These are phyloP conservation scores for Carollia perspicillata DNA, from an alignment of 2,113 vertebrate species.

Conservation along the genomic window DNA sequence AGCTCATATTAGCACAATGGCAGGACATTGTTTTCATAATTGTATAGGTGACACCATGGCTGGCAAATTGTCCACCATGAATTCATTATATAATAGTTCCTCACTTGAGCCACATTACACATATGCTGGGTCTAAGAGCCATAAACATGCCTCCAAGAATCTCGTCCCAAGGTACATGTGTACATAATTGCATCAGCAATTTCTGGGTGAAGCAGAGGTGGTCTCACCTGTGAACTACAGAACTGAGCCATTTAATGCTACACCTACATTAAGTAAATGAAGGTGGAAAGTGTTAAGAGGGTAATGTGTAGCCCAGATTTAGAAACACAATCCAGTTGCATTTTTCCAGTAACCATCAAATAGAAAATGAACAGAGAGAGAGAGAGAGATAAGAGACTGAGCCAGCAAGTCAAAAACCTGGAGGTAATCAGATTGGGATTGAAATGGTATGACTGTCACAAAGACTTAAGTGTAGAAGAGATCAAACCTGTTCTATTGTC, in stretches of 20 bases:
- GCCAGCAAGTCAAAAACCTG: not conserved
- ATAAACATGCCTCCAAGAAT: not conserved
- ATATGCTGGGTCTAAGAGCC: rapidly evolving
- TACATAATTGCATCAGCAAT: too few species aligned
- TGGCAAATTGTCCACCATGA: not conserved
- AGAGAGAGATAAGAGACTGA: not conserved
- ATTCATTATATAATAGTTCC: not conserved
- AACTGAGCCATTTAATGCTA: not conserved
- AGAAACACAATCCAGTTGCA: not conserved
- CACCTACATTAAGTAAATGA: not conserved
- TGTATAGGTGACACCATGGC: rapidly evolving
- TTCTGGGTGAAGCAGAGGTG: not conserved
- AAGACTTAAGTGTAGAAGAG: not conserved
- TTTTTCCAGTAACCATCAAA: not conserved
- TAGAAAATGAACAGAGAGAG: not conserved
- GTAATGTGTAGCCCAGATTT: not conserved
- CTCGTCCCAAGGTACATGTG: not conserved
- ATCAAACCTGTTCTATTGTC: rapidly evolving
- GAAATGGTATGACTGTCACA: not conserved
- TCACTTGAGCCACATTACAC: not conserved
- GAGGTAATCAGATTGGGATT: not conserved
- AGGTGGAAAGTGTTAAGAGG: not conserved
- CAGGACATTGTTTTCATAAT: not conserved
- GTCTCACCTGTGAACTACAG: not conserved
- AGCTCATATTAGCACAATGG: not conserved